phyloP scores from a whole-genome alignment of 1,140 invertebrate genomes.

The Drosophila oshimai region DNA sequence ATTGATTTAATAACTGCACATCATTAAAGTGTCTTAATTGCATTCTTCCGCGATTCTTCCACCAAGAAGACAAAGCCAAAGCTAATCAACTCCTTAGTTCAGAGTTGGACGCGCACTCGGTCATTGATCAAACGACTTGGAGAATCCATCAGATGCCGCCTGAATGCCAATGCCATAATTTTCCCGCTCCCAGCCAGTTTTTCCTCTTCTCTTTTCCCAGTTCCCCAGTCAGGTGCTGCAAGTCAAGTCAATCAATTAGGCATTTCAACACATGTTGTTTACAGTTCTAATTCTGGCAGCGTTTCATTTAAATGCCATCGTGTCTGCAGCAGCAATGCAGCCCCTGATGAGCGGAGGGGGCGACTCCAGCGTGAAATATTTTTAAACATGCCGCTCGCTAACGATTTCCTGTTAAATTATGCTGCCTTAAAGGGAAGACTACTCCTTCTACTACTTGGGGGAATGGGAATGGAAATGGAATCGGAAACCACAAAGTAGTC shows the following conservation, averaged over 20 bases:
- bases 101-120: constrained; percentile 11
- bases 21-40: constrained; percentile 68
- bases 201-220: background rate
- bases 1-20: constrained; percentile 75
- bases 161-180: constrained; percentile 72
- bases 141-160: constrained; percentile 57
- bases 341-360: background rate
- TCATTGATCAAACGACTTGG: constrained; percentile 46
- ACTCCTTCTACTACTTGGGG: constrained; percentile 15
- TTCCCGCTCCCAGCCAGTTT: constrained; percentile 27
- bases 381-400: constrained; percentile 52
- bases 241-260: constrained; percentile 77
- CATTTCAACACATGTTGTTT: constrained; percentile 81
- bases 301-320: constrained; percentile 66
- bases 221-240: constrained; percentile 4
- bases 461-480: background rate
- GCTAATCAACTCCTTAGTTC: constrained; percentile 24
- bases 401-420: constrained; percentile 77
- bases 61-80: background rate
- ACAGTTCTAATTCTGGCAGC: constrained; percentile 74
- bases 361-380: constrained; percentile 50
- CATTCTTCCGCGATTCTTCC: constrained; percentile 64
- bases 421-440: constrained; percentile 56
- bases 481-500: constrained; percentile 27
- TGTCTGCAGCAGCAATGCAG: constrained; percentile 45